Evolutionary conservation across 2,113 vertebrate genomes (phyloP).

Genomic region (Perca fluviatilis): DNA sequence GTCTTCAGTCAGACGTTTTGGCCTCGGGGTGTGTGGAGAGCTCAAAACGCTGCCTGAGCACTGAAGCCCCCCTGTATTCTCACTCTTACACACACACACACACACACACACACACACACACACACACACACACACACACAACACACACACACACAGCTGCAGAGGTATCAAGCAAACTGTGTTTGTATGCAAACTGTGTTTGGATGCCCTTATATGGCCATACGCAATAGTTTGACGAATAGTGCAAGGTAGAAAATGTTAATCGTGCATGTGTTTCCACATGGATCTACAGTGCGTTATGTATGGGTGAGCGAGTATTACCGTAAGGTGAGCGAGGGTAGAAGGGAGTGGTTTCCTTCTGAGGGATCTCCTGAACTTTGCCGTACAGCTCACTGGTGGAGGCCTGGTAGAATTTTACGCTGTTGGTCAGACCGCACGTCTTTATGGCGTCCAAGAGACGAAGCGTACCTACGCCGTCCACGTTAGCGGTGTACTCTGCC

Average conservation of each 20-base stretch:
- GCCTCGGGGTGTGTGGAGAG: constrained; percentile 71
- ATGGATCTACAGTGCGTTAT: neutral
- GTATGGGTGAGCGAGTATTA: constrained; percentile 67
- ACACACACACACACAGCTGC: constrained; percentile 8
- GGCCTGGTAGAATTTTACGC: constrained; percentile 97
- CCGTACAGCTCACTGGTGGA: constrained; percentile 98
- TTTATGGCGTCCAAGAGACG: constrained; percentile 95
- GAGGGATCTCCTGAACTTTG: constrained; percentile 98
- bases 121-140: constrained; percentile 14
- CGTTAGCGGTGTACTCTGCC: constrained; percentile 97
- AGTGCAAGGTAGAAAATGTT: constrained; percentile 14
- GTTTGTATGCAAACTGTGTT: constrained; percentile 28
- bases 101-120: constrained; percentile 14
- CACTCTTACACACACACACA: constrained; percentile 10
- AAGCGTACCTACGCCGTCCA: constrained; percentile 96
- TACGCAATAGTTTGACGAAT: constrained; percentile 16
- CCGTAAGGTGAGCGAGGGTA: constrained; percentile 99
- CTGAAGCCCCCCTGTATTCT: constrained; percentile 43
- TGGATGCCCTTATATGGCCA: constrained; percentile 32
- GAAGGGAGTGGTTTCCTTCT: constrained; percentile 97
- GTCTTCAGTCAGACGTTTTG: constrained; percentile 74
- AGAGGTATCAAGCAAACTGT: constrained; percentile 33
- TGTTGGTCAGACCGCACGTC: constrained; percentile 94
- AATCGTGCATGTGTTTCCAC: constrained; percentile 24
- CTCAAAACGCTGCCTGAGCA: constrained; percentile 58